Base-by-base conservation (phyloP, 2,888 invertebrate genomes). In the Trachelus stipa region DNA sequence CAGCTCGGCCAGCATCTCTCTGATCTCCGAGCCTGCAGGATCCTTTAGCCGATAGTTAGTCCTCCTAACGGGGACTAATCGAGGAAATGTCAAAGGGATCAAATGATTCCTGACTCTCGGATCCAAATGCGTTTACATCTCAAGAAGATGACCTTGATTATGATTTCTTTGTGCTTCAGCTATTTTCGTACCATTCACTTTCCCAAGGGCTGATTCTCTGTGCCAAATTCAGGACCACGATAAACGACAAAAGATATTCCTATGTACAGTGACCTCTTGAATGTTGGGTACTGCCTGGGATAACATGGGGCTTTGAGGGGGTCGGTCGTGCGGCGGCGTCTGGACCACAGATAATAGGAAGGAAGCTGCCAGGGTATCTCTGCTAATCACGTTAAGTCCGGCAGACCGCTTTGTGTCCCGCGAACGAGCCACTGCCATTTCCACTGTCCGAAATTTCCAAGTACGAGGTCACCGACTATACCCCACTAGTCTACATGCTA, bases 351-450 rank as follows among this genome's bases (percentile, higher is more conserved):
- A 90, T 90, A 90, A 90, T 90, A 88, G 90, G 87, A 56, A 56
- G 56, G 56, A 87, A 86, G 85, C 87, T 85, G 84, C 86, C 82
- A 77, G 85, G 87, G 88, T 90, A 90, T 90, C 90, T 90, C 89
- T 89, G 90, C 90, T 90, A 90, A 90, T 90, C 90, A 87, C 88
- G 90, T 90, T 90, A 90, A 90, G 90, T 90, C 90, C 88, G 86
- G 87, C 88, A 88, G 89, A 90, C 90, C 90, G 90, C 89, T 89
- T 89, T 89, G 90, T 88, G 88, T 87, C 80, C 82, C 84, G 79
- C 84, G 83, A 85, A 85, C 82, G 83, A 85, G 82, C 81, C 78
- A 84, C 88, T 84, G 84, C 83, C 84, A 82, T 82, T 84, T 82
- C 81, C 78, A 85, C 88, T 84, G 84, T 83, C 84, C 82, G 84